Conservation (phyloP, 1,140 invertebrate species). For the Lepidurus couesii region DNA sequence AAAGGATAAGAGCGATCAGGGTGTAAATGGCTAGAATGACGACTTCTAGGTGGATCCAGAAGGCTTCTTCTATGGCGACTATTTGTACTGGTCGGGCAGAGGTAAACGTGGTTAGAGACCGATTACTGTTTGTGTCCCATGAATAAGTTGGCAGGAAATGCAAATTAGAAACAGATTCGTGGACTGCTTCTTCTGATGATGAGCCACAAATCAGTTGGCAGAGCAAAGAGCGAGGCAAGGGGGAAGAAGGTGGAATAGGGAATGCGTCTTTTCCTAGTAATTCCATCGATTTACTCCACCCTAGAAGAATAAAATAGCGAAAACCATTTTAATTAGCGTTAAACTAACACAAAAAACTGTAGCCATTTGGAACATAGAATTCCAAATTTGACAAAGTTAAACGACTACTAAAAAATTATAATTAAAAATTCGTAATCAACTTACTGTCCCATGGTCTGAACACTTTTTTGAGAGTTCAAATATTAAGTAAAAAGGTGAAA, state of each 20-base stretch:
- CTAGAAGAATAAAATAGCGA: background rate
- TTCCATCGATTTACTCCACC: constrained; percentile 2
- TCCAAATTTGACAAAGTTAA: background rate
- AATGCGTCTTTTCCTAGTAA: background rate
- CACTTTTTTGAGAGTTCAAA: background rate
- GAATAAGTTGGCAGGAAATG: background rate
- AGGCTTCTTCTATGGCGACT: constrained; percentile 10
- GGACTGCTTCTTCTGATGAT: background rate
- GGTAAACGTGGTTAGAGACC: background rate
- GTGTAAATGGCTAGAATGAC: background rate
- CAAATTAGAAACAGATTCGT: background rate
- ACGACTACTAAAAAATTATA: background rate
- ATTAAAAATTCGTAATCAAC: background rate
- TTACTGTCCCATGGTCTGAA: constrained; percentile 1
- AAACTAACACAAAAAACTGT: background rate
- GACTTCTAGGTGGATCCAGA: background rate
- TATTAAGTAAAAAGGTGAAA: background rate
- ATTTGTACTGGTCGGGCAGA: constrained; percentile 21
- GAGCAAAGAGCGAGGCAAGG: background rate
- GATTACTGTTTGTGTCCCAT: background rate
- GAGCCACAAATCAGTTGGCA: background rate
- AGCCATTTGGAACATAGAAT: too few species aligned
- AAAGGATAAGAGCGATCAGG: background rate
- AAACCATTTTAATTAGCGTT: background rate
- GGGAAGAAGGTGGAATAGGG: constrained; percentile 13